phyloP scores from a whole-genome alignment of 2,797 vertebrate species.

The Rallus crepitans region DNA sequence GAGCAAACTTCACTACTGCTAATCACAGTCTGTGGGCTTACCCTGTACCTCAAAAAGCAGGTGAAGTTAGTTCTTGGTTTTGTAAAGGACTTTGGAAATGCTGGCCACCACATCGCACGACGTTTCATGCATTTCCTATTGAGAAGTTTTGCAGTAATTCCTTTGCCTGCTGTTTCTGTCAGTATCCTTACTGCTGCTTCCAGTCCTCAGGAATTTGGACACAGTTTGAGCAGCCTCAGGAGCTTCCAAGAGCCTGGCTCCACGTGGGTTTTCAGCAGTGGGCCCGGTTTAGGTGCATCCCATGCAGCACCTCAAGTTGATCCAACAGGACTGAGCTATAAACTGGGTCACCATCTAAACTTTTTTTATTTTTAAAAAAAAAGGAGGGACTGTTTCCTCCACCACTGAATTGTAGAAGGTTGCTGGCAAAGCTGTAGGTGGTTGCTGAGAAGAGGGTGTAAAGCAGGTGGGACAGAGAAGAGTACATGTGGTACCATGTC shows the following conservation, averaged over 20 bases:
- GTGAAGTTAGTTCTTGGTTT: not conserved
- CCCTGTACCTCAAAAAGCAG: not conserved
- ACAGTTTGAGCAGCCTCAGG: not conserved
- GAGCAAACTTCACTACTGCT: not conserved
- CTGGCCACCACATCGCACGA: not conserved
- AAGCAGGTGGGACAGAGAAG: not conserved
- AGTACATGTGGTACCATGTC: rapidly evolving
- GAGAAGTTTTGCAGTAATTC: not conserved
- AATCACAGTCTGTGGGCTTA: not conserved
- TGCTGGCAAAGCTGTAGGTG: not conserved
- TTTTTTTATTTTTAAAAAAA: not conserved
- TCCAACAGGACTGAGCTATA: not conserved
- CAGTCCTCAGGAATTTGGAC: rapidly evolving
- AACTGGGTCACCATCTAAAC: not conserved
- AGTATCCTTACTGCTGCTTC: not conserved
- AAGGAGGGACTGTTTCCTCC: not conserved
- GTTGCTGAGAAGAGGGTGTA: not conserved
- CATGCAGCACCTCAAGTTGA: not conserved
- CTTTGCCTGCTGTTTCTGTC: not conserved
- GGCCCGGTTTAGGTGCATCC: not conserved
- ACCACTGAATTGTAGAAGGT: not conserved
- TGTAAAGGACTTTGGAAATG: not conserved
- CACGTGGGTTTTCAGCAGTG: not conserved
- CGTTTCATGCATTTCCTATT: not conserved
- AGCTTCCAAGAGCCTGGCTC: not conserved